Evolutionary conservation across 2,797 vertebrate species (phyloP), one percentile per base, ranked within the genome.

Genomic region (Moxostoma hubbsi): DNA sequence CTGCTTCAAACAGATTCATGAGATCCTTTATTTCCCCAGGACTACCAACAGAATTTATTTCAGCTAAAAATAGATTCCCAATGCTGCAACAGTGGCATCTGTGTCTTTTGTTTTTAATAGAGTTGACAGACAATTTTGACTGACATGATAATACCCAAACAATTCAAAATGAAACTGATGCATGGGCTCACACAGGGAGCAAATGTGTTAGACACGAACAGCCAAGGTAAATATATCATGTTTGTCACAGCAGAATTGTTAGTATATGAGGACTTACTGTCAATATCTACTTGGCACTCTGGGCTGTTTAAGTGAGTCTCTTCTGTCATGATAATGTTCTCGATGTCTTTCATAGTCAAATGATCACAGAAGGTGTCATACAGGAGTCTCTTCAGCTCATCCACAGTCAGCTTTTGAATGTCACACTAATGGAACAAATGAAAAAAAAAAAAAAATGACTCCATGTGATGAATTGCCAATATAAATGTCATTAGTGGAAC

Each of bases 341-440:
- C 98, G 1, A 99, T 99, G 94, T 99, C 97, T 92, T 97, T 98
- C 98, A 99, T 99, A 83, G 97, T 97, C 87, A 99, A 94, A 89
- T 99, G 98, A 89, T 99, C 97, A 5, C 97, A 96, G 93, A 99
- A 99, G 9, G 97, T 98, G 87, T 99, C 97, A 0, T 99, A 98
- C 53, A 99, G 94, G 72, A 99, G 92, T 70, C 96, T 93, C 90
- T 99, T 99, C 72, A 99, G 93, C 91, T 99, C 98, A 0, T 99
- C 98, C 88, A 99, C 96, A 0, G 97, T 99, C 92, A 99, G 92
- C 91, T 98, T 98, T 93, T 98, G 97, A 96, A 99, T 98, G 92
- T 99, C 97, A 4, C 97, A 99, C 98, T 99, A 85, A 77, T 73
- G 73, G 51, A 47, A 79, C 55, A 84, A 54, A 72, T 73, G 77